phyloP scores from a whole-genome alignment of 2,113 vertebrate genomes.

The Pomatorhinus ruficollis region DNA sequence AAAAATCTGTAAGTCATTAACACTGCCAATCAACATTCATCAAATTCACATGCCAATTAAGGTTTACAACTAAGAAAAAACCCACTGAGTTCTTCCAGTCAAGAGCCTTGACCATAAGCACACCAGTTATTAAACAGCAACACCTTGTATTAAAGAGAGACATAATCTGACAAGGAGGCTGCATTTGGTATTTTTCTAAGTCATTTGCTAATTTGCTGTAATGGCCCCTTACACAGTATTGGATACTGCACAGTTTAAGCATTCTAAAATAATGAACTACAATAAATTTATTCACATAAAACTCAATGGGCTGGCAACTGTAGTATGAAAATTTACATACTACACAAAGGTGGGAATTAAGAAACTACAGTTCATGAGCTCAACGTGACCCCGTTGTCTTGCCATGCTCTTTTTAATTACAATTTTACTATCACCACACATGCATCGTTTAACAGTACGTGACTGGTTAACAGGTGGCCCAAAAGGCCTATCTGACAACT shows the following conservation, averaged over 20 bases:
- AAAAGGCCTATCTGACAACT: background rate
- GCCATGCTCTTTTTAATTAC: background rate
- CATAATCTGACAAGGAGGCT: fast-evolving
- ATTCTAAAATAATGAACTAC: background rate
- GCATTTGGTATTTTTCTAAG: background rate
- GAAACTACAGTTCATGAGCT: background rate
- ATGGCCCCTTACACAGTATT: background rate
- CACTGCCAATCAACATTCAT: background rate
- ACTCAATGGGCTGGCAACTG: background rate
- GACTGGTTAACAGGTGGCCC: background rate
- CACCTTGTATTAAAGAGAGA: background rate
- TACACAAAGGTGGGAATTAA: background rate
- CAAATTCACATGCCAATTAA: background rate
- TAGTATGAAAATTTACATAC: background rate
- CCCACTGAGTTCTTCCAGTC: background rate
- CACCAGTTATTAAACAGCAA: background rate
- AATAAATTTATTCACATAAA: background rate
- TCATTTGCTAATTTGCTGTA: background rate
- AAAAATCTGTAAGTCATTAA: background rate
- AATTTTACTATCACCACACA: background rate
- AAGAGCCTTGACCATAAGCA: background rate
- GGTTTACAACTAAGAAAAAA: background rate
- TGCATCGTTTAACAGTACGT: background rate
- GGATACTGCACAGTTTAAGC: background rate
- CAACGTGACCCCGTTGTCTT: background rate